These are phyloP conservation scores for Cacoxenus indagator DNA, from an alignment of 2,888 invertebrate genomes.

Conservation along the genomic window DNA sequence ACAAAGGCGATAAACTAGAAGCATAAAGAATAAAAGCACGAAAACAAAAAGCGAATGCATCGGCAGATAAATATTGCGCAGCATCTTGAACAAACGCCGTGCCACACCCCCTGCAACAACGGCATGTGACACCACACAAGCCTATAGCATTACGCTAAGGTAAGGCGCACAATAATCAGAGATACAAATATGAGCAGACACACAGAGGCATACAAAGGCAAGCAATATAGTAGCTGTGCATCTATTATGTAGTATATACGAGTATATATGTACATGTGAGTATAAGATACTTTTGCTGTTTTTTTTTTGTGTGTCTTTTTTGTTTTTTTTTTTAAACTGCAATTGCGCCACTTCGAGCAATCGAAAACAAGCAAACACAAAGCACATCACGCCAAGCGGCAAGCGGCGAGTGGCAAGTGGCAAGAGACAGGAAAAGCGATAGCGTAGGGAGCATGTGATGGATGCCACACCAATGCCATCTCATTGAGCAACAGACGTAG, in stretches of 20 bases:
- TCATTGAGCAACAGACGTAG: neutral
- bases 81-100: neutral
- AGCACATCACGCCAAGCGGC: neutral
- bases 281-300: slow-evolving; percentile 16
- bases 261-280: no score
- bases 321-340: no score
- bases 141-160: neutral
- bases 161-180: slow-evolving; percentile 2
- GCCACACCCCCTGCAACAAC: neutral
- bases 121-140: neutral
- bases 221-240: neutral
- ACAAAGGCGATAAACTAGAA: neutral
- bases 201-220: slow-evolving; percentile 13
- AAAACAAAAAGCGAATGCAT: slow-evolving; percentile 6
- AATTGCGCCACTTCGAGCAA: slow-evolving; percentile 44
- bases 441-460: no score
- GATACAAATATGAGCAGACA: slow-evolving; percentile 12
- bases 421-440: no score
- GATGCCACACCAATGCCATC: neutral
- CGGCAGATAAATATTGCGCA: slow-evolving; percentile 6
- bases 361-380: neutral
- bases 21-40: neutral
- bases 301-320: no score
- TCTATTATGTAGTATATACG: slow-evolving; percentile 22
- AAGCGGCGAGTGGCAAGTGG: no score